Evolutionary conservation across 2,888 invertebrate species (phyloP), one percentile per base, ranked within the genome.

Genomic region (Leptopterna dolabrata): DNA sequence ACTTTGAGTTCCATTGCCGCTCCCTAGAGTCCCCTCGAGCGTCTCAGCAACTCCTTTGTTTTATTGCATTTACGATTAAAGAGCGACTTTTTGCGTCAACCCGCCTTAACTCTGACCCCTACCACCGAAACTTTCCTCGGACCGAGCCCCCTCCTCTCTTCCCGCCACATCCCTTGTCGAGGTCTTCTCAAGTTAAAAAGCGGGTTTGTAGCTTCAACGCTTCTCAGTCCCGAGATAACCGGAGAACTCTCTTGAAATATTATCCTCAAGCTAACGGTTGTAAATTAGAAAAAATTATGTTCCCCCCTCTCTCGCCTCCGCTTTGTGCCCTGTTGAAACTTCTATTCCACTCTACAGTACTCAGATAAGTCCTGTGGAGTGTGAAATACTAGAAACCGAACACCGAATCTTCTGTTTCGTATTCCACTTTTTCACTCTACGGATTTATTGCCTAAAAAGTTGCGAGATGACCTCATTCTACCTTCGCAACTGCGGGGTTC

Each of bases 11-110:
- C 55, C 55, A 51, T 55, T 81, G 13, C 76, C 76, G n/a, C 51
- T 51, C 63, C 63, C 24, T 7, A 51, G 19, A 71, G 84, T 84
- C 84, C 41, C 84, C 84, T 84, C n/a, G 84, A n/a, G 84, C 84
- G 71, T 45, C 84, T 84, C 73, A 71, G 36, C 70, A 51, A 71
- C 84, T 84, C 71, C 84, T 84, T 84, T 71, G 71, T 71, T 84
- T 71, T 84, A 71, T 84, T 84, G 70, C 73, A 84, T 84, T 84
- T 71, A 71, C 73, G 84, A 84, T 84, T 84, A 71, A 70, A 84
- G 43, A 84, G 43, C 51, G 81, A 81, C 55, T 81, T 81, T 81
- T 81, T 78, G 43, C 78, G 78, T 43, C 81, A 45, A 19, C 51
- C 81, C 51, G 27, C 55, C n/a, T 55, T 51, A n/a, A 24, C 30